phyloP scores from a whole-genome alignment of 1,140 invertebrate genomes.

The Mycetomoellerius zeteki region DNA sequence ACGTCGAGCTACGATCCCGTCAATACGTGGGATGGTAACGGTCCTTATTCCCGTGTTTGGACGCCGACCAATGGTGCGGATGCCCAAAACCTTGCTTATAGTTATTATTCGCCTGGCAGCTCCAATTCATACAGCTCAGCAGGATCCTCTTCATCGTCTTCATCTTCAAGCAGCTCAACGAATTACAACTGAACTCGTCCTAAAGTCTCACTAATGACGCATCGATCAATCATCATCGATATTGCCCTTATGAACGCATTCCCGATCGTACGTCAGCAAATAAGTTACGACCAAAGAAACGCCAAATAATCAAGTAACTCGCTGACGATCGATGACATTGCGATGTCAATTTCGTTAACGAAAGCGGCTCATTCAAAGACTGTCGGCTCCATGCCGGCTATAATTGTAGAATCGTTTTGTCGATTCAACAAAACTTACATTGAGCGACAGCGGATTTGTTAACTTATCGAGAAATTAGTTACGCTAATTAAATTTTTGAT shows the following conservation, averaged over 20 bases:
- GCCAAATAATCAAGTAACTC: slow-evolving; percentile 70
- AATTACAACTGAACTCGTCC: slow-evolving; percentile 74
- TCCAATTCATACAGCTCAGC: slow-evolving; percentile 85
- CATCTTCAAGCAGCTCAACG: slow-evolving; percentile 86
- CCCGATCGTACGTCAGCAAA: slow-evolving; percentile 41
- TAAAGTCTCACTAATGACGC: slow-evolving; percentile 35
- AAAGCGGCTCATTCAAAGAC: slow-evolving; percentile 50
- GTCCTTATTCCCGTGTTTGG: slow-evolving; percentile 92
- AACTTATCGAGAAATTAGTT: slow-evolving; percentile 28
- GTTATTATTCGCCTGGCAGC: slow-evolving; percentile 90
- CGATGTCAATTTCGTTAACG: slow-evolving; percentile 17
- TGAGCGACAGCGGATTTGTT: slow-evolving; percentile 1
- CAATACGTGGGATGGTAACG: slow-evolving; percentile 89
- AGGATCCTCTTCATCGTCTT: slow-evolving; percentile 85
- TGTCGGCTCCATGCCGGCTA: slow-evolving; percentile 16
- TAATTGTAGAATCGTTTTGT: slow-evolving; percentile 20
- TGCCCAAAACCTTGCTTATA: slow-evolving; percentile 92
- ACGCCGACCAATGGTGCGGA: slow-evolving; percentile 87
- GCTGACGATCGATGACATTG: slow-evolving; percentile 26
- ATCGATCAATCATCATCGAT: slow-evolving; percentile 63
- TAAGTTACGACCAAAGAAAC: slow-evolving; percentile 76
- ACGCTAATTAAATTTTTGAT: slow-evolving; percentile 18
- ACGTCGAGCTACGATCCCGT: slow-evolving; percentile 87
- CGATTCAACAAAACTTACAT: slow-evolving; percentile 11
- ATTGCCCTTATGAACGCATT: slow-evolving; percentile 33